These are phyloP conservation scores for Polia nebulosa DNA, from an alignment of 2,888 invertebrate species.

Conservation along the genomic window DNA sequence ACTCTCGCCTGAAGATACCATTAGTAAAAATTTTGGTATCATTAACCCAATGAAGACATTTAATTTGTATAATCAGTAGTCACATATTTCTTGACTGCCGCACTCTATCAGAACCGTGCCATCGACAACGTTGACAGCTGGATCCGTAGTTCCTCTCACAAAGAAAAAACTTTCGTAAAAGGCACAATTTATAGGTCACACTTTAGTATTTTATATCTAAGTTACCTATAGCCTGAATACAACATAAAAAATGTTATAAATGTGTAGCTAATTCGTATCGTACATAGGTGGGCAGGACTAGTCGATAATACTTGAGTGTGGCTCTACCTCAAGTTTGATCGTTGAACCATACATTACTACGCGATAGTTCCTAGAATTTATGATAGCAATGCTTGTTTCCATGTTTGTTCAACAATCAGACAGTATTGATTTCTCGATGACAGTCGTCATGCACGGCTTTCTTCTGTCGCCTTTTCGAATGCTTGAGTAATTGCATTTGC, in stretches of 20 bases:
- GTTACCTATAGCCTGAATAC: no score
- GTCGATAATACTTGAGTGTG: not conserved
- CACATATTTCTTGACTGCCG: not conserved
- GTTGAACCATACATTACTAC: not conserved
- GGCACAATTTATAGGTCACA: no score
- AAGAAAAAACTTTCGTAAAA: no score
- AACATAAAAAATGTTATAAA: not conserved
- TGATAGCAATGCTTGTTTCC: not conserved
- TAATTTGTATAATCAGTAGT: not conserved
- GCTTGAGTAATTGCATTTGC: not conserved
- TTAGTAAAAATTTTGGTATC: not conserved
- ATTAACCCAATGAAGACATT: not conserved
- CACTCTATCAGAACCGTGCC: not conserved
- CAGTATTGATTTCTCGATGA: conserved; percentile 21
- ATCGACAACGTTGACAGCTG: not conserved
- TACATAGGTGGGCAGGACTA: no score
- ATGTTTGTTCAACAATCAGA: not conserved
- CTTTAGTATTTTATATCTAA: no score
- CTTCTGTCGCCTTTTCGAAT: conserved; percentile 10
- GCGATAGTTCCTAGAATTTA: conserved; percentile 4
- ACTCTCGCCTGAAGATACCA: not conserved
- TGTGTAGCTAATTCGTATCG: no score
- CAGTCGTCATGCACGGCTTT: conserved; percentile 9
- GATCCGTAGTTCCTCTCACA: not conserved
- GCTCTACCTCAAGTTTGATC: not conserved